A percentile compares a stretch with the other conserved stretches of the same genome.
Evolutionary conservation across 2,797 vertebrate genomes (phyloP).

Genomic region (Xenentodon cancila): DNA sequence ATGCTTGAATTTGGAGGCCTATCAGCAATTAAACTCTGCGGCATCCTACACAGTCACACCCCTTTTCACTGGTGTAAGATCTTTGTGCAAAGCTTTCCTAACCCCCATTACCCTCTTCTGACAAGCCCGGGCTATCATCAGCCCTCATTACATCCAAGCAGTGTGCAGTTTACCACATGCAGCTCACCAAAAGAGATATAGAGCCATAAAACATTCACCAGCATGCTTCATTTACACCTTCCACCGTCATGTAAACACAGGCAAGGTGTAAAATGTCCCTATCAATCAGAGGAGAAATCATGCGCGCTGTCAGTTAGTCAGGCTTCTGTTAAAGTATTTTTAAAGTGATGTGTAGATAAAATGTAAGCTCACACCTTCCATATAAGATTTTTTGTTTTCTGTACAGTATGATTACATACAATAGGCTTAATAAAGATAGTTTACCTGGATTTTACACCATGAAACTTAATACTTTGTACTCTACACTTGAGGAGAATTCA

Average conservation of each 20-base stretch:
- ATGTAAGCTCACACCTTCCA: neutral
- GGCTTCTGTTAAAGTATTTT: slow-evolving; percentile 10
- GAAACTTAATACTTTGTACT: slow-evolving; percentile 4
- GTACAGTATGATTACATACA: neutral
- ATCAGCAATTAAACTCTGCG: slow-evolving; percentile 18
- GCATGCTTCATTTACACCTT: slow-evolving; percentile 23
- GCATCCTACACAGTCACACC: neutral
- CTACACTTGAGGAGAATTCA: neutral
- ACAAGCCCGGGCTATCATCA: slow-evolving; percentile 41
- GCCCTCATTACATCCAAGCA: slow-evolving; percentile 51
- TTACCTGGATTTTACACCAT: slow-evolving; percentile 5
- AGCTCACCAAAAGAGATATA: slow-evolving; percentile 29
- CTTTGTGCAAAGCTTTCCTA: slow-evolving; percentile 24
- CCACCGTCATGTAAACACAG: slow-evolving; percentile 36
- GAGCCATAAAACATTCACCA: slow-evolving; percentile 66
- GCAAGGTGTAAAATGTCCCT: slow-evolving; percentile 57
- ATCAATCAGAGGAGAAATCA: slow-evolving; percentile 60
- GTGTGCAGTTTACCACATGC: slow-evolving; percentile 29
- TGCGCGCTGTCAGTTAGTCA: neutral
- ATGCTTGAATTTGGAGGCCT: slow-evolving; percentile 6
- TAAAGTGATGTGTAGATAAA: slow-evolving; percentile 2
- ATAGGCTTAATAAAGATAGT: slow-evolving; percentile 8
- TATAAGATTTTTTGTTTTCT: neutral
- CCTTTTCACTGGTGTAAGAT: slow-evolving; percentile 31
- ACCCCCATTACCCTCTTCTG: slow-evolving; percentile 30